A percentile compares a stretch with the other conserved stretches of the same genome.
Conservation (phyloP, 2,113 vertebrate species). For the Microtus ochrogaster region DNA sequence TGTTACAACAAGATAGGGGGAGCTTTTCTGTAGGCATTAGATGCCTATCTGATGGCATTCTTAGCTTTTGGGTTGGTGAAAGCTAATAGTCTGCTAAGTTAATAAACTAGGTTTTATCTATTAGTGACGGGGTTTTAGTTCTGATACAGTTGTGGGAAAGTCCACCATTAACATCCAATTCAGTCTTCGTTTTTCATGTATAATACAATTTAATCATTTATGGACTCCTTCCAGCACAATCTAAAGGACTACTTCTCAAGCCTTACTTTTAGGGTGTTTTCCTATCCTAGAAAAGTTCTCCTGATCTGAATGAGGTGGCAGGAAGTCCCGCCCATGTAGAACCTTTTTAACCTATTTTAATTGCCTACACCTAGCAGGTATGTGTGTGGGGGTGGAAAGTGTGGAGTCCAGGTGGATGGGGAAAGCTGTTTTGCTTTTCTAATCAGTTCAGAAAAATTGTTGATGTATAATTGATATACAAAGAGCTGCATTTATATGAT, state of each 20-base stretch:
- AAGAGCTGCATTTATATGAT: background rate
- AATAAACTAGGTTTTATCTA: background rate
- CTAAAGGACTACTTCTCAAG: background rate
- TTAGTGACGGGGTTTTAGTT: background rate
- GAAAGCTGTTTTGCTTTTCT: background rate
- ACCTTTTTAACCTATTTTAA: background rate
- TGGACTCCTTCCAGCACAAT: background rate
- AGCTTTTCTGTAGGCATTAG: background rate
- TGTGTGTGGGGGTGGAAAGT: too few species aligned
- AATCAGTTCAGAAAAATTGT: background rate
- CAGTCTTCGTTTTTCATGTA: background rate
- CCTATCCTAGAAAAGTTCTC: background rate
- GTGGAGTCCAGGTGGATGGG: background rate
- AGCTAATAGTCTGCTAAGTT: background rate
- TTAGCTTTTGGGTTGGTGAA: background rate
- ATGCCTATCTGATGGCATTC: background rate
- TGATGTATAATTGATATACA: background rate
- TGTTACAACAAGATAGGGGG: background rate
- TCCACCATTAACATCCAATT: background rate
- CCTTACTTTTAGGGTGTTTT: background rate
- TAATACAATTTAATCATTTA: background rate
- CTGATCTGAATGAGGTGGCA: background rate
- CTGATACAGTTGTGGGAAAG: background rate
- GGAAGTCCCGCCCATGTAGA: background rate
- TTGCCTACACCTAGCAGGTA: background rate